Percentiles rank a stretch among this genome's conserved stretches.
Conservation (phyloP, 2,797 vertebrate species). For the Melanotaenia nigrans region DNA sequence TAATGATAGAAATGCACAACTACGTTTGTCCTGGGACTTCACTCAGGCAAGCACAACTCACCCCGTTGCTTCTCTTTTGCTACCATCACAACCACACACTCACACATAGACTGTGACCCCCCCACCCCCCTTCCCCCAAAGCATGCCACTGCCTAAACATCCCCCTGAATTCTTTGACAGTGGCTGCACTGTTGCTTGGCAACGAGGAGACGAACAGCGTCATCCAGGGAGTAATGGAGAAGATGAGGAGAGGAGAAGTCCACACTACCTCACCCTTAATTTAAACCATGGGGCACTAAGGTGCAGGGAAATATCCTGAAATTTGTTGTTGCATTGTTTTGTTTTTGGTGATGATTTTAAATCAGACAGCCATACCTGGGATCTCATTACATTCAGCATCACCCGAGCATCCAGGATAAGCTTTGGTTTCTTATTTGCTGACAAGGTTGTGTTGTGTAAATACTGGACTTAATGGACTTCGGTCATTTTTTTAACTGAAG, state of each 20-base stretch:
- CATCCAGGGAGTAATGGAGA: constrained; percentile 72
- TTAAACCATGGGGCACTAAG: constrained; percentile 37
- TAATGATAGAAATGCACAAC: constrained; percentile 47
- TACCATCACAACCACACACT: constrained; percentile 27
- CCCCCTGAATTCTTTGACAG: constrained; percentile 84
- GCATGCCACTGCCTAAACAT: constrained; percentile 74
- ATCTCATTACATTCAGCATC: constrained; percentile 46
- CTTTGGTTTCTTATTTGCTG: constrained; percentile 52
- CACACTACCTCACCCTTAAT: constrained; percentile 59
- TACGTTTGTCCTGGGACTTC: constrained; percentile 36
- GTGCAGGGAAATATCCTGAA: constrained; percentile 14
- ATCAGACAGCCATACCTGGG: constrained; percentile 9
- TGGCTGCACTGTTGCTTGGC: constrained; percentile 84
- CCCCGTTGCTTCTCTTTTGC: constrained; percentile 34
- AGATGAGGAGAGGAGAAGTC: constrained; percentile 74
- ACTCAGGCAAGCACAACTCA: constrained; percentile 36
- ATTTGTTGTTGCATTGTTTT: background rate
- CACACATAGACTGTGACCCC: constrained; percentile 25
- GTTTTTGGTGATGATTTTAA: background rate
- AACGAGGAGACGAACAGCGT: constrained; percentile 80
- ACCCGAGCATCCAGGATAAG: constrained; percentile 17
- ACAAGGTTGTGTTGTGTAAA: constrained; percentile 54
- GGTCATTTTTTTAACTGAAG: constrained; percentile 63
- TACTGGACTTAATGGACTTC: constrained; percentile 35
- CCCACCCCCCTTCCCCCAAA: constrained; percentile 48